Percentiles rank a stretch among this genome's conserved stretches.
These are phyloP conservation scores for Saguinus midas DNA, from an alignment of 2,113 vertebrate genomes.

Conservation along the genomic window DNA sequence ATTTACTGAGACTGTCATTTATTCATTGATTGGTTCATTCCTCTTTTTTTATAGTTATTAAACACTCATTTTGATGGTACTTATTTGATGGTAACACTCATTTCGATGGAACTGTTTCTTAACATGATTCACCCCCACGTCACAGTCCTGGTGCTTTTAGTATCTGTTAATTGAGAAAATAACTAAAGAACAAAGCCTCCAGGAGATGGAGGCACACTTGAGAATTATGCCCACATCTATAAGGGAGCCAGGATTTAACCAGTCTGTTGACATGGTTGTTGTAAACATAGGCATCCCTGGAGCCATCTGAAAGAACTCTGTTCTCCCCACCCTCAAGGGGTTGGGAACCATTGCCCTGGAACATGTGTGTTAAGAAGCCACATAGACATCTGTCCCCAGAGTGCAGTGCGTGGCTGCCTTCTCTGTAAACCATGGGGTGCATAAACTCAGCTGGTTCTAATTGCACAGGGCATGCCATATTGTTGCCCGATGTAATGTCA, in stretches of 20 bases:
- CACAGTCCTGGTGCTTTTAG: background rate
- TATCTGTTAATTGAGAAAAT: slow-evolving; percentile 37
- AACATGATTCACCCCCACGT: accelerated
- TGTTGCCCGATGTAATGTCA: slow-evolving; percentile 54
- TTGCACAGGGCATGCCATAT: slow-evolving; percentile 47
- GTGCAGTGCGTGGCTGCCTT: slow-evolving; percentile 46
- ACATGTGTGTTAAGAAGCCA: slow-evolving; percentile 50
- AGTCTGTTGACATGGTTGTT: background rate
- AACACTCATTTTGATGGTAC: background rate
- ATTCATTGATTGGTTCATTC: background rate
- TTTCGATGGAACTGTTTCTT: background rate
- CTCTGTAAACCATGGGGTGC: slow-evolving; percentile 50
- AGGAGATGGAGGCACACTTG: background rate
- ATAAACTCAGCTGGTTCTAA: slow-evolving; percentile 73
- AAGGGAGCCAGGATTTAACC: background rate
- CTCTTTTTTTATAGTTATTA: background rate
- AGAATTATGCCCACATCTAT: background rate
- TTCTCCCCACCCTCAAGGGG: background rate
- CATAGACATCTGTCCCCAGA: slow-evolving; percentile 70
- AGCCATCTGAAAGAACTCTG: slow-evolving; percentile 32
- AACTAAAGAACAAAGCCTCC: background rate
- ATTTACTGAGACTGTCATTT: background rate
- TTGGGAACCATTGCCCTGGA: slow-evolving; percentile 4
- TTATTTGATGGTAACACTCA: no score
- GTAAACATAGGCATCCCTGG: background rate